Conservation (phyloP, 92 coral and sea anemone genomes). For the Montipora capitata region DNA sequence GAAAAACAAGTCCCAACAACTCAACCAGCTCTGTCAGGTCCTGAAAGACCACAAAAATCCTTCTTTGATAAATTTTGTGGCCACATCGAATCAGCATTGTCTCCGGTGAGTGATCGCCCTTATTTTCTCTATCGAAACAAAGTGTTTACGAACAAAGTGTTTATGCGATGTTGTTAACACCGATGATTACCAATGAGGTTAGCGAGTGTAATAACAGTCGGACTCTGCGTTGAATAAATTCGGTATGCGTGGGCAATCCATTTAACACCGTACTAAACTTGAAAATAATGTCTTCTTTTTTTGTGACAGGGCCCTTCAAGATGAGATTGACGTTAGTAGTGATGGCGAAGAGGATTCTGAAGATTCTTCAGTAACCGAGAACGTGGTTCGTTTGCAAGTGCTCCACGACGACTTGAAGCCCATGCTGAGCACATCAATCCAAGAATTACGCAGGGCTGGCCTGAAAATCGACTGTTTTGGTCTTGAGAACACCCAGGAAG, state of each 20-base stretch:
- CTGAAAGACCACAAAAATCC: conserved; percentile 1
- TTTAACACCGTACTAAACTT: too few species aligned
- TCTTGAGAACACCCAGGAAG: neutral
- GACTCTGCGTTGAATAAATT: too few species aligned
- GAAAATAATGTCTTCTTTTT: neutral
- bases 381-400: conserved; percentile 26
- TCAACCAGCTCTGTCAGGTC: neutral
- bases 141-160: too few species aligned
- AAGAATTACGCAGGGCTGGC: conserved; percentile 43
- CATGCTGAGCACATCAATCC: conserved; percentile 11
- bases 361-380: too few species aligned
- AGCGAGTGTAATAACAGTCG: too few species aligned
- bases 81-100: neutral
- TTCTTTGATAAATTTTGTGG: neutral
- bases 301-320: conserved; percentile 16
- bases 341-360: neutral
- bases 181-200: too few species aligned
- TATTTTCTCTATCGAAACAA: too few species aligned
- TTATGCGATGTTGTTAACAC: too few species aligned
- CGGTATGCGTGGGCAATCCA: too few species aligned
- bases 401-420: neutral
- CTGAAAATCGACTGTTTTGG: conserved; percentile 42
- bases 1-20: neutral
- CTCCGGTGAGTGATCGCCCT: neutral
- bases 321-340: neutral